phyloP scores from a whole-genome alignment of 2,113 vertebrate genomes.

The Oryzias melastigma region DNA sequence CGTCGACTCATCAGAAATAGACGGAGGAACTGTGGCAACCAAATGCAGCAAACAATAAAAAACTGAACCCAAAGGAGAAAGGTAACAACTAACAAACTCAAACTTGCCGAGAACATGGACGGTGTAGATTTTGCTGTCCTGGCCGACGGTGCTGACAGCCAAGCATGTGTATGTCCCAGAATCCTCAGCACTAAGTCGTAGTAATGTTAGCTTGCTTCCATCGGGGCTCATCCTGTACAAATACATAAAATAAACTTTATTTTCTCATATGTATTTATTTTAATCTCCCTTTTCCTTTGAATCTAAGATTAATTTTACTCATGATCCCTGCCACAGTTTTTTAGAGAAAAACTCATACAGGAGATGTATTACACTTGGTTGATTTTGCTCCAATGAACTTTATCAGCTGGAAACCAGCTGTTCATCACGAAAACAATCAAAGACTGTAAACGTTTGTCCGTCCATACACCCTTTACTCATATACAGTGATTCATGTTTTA shows the following conservation, averaged over 20 bases:
- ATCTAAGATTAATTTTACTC: constrained; percentile 24
- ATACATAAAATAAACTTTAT: constrained; percentile 11
- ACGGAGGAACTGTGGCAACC: constrained; percentile 79
- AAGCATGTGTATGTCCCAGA: constrained; percentile 87
- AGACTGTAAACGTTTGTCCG: constrained; percentile 37
- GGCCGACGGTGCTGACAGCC: constrained; percentile 80
- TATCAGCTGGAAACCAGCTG: constrained; percentile 65
- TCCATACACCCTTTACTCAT: constrained; percentile 12
- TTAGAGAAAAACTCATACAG: constrained; percentile 27
- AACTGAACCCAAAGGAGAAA: neutral
- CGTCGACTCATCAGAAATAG: constrained; percentile 65
- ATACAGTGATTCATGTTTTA: constrained; percentile 21
- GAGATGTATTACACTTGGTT: constrained; percentile 13
- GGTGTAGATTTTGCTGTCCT: constrained; percentile 81
- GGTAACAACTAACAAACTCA: neutral
- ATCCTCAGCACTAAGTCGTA: constrained; percentile 73
- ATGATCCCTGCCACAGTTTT: constrained; percentile 39
- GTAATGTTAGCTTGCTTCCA: constrained; percentile 79
- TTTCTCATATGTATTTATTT: constrained; percentile 10
- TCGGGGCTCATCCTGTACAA: constrained; percentile 76
- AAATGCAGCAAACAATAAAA: constrained; percentile 2
- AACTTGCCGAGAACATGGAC: constrained; percentile 83
- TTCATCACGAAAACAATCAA: constrained; percentile 37
- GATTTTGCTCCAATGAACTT: constrained; percentile 13
- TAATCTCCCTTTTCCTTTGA: constrained; percentile 4